phyloP scores from a whole-genome alignment of 2,888 invertebrate species.

The Drosophila fulvimacula region DNA sequence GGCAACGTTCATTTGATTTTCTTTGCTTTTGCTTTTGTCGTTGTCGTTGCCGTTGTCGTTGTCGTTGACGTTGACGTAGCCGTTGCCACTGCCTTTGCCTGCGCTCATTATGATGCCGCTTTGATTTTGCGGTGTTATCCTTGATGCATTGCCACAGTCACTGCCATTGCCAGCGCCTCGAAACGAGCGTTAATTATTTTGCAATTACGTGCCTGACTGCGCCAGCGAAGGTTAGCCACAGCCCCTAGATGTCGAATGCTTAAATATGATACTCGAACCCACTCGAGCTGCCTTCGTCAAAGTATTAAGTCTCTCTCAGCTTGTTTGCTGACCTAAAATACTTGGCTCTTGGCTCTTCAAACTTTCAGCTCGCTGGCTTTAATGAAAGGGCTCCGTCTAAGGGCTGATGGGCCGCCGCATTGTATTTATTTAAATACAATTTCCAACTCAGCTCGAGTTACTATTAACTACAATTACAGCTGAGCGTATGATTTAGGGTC shows the following conservation, averaged over 20 bases:
- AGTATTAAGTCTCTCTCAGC: neutral
- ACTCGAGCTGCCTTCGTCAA: neutral
- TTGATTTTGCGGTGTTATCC: constrained; percentile 41
- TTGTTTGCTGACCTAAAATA: neutral
- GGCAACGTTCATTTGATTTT: constrained; percentile 55
- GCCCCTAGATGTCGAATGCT: neutral
- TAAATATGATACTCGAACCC: constrained; percentile 17
- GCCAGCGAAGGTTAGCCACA: constrained; percentile 29
- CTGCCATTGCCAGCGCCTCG: constrained; percentile 27
- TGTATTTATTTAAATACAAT: neutral
- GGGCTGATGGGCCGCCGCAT: neutral
- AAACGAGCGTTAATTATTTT: constrained; percentile 47
- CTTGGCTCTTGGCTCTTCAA: neutral
- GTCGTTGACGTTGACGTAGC: constrained; percentile 1
- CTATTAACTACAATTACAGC: neutral
- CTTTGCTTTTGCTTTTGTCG: constrained; percentile 5
- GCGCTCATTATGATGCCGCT: constrained; percentile 26
- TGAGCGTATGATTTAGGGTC: neutral
- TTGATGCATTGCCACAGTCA: constrained; percentile 10
- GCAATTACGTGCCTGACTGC: constrained; percentile 45
- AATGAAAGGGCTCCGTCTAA: neutral
- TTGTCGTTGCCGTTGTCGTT: neutral
- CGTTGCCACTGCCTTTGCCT: constrained; percentile 7
- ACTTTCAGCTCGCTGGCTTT: neutral
- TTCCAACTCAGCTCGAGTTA: neutral